Evolutionary conservation across 2,113 vertebrate genomes (phyloP).

Genomic region (Eulacestoma nigropectus): DNA sequence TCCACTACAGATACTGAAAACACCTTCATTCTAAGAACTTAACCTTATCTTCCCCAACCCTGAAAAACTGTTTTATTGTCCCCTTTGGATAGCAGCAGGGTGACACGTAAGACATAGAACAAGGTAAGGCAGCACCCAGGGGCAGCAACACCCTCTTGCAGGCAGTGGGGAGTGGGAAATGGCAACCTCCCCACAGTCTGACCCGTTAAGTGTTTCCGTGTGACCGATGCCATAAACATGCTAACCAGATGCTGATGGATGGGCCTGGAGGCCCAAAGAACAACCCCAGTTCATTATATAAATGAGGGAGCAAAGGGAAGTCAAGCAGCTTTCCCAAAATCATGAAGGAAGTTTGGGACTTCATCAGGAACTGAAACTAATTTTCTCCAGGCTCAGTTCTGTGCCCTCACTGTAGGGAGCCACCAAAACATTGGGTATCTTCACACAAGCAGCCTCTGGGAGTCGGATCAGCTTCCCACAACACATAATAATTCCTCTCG

Average conservation of each 20-base stretch:
- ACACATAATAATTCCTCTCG: constrained; percentile 41
- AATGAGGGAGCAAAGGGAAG: not conserved
- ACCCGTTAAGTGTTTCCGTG: not conserved
- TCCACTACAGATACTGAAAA: not conserved
- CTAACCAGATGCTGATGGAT: constrained; percentile 53
- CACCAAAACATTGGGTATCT: constrained; percentile 6
- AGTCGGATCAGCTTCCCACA: constrained; percentile 45
- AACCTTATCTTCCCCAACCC: not conserved
- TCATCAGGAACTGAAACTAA: constrained; percentile 42
- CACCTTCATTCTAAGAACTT: not conserved
- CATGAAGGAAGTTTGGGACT: constrained; percentile 41
- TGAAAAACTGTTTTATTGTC: not conserved
- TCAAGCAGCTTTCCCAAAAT: constrained; percentile 45
- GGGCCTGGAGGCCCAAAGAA: constrained; percentile 45
- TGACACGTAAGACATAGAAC: not conserved
- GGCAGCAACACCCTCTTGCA: not conserved
- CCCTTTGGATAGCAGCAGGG: not conserved
- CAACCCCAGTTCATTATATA: constrained; percentile 20
- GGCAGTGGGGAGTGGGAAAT: not conserved
- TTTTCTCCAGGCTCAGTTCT: constrained; percentile 31
- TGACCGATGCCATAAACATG: constrained; percentile 26
- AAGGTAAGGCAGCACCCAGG: not conserved
- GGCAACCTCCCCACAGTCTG: not conserved
- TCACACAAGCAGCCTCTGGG: constrained; percentile 42
- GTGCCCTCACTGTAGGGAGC: constrained; percentile 8